A percentile compares a stretch with the other conserved stretches of the same genome.
These are phyloP conservation scores for Protosalanx chinensis DNA, from an alignment of 2,797 vertebrate species.

Conservation along the genomic window DNA sequence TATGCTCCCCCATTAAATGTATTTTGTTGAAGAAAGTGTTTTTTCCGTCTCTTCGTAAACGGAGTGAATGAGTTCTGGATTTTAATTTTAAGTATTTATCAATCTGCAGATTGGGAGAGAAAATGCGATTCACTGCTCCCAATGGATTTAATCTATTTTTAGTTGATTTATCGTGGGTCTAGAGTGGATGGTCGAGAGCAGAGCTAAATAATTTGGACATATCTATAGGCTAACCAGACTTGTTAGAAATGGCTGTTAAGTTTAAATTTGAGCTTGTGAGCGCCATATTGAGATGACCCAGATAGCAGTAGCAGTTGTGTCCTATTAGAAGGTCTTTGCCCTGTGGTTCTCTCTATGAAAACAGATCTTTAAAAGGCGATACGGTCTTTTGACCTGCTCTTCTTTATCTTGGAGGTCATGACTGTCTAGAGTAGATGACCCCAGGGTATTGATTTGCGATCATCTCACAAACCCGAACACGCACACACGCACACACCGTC, in stretches of 20 bases:
- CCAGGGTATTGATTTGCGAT: constrained; percentile 61
- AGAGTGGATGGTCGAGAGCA: no score
- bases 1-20: background rate
- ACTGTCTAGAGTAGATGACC: constrained; percentile 61
- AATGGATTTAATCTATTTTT: no score
- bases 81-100: no score
- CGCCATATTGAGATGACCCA: constrained; percentile 57
- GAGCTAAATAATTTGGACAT: no score
- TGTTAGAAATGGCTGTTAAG: background rate
- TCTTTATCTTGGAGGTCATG: constrained; percentile 63
- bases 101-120: no score
- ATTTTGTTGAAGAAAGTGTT: background rate
- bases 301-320: constrained; percentile 63
- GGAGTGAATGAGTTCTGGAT: no score
- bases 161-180: no score
- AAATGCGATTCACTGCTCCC: no score
- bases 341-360: constrained; percentile 57
- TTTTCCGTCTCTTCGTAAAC: no score
- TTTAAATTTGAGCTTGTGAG: constrained; percentile 34
- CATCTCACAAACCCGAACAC: constrained; percentile 18
- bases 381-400: constrained; percentile 46
- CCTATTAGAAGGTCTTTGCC: constrained; percentile 66
- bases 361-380: constrained; percentile 63
- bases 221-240: no score
- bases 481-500: constrained; percentile 4